A percentile compares a stretch with the other conserved stretches of the same genome.
These are phyloP conservation scores for Chrysogorgia sp. DNA, from an alignment of 92 coral and sea anemone species.

Conservation along the genomic window DNA sequence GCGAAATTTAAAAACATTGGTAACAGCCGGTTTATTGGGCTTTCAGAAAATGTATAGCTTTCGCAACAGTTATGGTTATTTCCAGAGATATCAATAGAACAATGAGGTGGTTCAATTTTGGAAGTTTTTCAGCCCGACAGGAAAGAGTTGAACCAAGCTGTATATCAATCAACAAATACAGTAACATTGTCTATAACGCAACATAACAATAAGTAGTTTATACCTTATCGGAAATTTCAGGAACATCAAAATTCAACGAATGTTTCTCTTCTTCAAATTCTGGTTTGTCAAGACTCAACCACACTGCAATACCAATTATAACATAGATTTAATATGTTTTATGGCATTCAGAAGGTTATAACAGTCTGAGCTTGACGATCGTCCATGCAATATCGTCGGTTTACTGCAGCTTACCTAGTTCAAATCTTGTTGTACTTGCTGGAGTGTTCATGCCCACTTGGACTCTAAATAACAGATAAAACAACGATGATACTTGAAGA, in stretches of 20 bases:
- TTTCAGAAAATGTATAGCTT: too few species aligned
- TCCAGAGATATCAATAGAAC: too few species aligned
- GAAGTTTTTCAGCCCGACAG: too few species aligned
- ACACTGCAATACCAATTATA: too few species aligned
- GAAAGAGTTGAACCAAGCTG: too few species aligned
- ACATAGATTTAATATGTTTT: too few species aligned
- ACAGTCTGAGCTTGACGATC: too few species aligned
- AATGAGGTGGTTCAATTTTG: too few species aligned
- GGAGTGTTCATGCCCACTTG: not conserved
- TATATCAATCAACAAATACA: not conserved
- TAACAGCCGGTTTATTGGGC: too few species aligned
- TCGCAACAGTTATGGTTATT: too few species aligned
- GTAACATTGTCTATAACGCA: not conserved
- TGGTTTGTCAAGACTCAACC: conserved; percentile 69
- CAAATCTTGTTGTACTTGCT: conserved; percentile 34
- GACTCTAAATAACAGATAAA: conserved; percentile 15
- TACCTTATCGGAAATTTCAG: conserved; percentile 23
- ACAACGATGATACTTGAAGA: not conserved
- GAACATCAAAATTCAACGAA: not conserved
- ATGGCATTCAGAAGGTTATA: too few species aligned
- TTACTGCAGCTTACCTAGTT: conserved; percentile 14
- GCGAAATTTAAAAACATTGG: too few species aligned
- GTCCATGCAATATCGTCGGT: not conserved
- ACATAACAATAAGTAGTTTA: not conserved
- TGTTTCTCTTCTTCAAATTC: conserved; percentile 62